Evolutionary conservation across 2,113 vertebrate genomes (phyloP).

Genomic region (Cichladusa arquata): DNA sequence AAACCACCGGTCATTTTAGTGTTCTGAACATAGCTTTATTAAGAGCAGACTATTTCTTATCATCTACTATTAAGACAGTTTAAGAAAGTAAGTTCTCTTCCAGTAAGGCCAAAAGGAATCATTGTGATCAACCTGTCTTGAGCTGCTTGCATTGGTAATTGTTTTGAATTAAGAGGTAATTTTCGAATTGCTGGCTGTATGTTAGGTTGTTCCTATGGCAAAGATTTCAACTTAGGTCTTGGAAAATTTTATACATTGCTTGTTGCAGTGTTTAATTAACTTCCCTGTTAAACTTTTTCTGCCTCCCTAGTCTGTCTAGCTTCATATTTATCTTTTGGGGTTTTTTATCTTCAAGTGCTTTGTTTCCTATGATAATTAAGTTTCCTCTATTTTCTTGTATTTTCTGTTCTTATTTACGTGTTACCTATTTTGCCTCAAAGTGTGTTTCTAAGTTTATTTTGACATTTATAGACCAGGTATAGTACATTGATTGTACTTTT

Average conservation of each 20-base stretch:
- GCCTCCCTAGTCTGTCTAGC: neutral
- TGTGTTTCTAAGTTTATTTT: neutral
- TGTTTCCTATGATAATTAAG: neutral
- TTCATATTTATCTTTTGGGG: neutral
- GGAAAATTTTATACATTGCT: accelerated
- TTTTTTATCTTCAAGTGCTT: neutral
- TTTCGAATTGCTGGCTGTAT: neutral
- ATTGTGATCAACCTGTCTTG: accelerated
- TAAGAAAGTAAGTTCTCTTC: neutral
- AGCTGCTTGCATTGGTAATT: neutral
- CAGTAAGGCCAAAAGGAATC: neutral
- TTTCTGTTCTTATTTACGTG: neutral
- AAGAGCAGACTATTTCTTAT: neutral
- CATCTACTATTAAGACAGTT: neutral
- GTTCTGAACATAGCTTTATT: neutral
- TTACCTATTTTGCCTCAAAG: neutral
- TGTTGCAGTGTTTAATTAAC: neutral
- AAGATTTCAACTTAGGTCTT: neutral
- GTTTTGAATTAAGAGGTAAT: neutral
- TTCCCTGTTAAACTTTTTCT: neutral
- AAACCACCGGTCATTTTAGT: neutral
- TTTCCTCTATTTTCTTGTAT: neutral
- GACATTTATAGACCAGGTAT: neutral
- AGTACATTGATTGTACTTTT: neutral
- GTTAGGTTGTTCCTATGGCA: neutral